These are phyloP conservation scores for Phoxinus phoxinus DNA, from an alignment of 2,113 vertebrate species.

Conservation along the genomic window DNA sequence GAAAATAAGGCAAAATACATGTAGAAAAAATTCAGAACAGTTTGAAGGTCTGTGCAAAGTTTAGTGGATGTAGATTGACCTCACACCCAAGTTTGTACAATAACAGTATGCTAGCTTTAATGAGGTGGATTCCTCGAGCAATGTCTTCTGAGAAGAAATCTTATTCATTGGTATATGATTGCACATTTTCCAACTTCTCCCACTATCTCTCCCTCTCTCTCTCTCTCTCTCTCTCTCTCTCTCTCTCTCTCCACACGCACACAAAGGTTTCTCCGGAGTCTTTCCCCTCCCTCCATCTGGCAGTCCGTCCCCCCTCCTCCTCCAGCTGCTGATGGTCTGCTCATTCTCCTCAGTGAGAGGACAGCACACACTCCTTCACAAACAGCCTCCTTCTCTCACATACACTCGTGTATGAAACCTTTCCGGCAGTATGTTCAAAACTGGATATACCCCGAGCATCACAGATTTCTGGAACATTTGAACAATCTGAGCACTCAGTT, in stretches of 20 bases:
- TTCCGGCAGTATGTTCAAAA: conserved; percentile 28
- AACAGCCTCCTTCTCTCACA: conserved; percentile 35
- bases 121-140: conserved; percentile 2
- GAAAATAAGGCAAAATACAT: not conserved
- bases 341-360: conserved; percentile 61
- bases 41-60: not conserved
- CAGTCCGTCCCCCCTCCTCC: conserved; percentile 62
- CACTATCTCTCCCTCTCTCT: conserved; percentile 33
- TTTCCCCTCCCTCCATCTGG: conserved; percentile 47
- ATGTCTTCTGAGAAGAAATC: conserved; percentile 29
- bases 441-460: conserved; percentile 10
- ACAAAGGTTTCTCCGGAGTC: conserved; percentile 8
- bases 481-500: conserved; percentile 14
- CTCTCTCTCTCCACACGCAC: not conserved
- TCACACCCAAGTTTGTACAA: not conserved
- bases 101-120: not conserved
- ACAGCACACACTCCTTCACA: conserved; percentile 44
- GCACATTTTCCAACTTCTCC: conserved; percentile 34
- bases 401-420: conserved; percentile 13
- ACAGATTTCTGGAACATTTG: conserved; percentile 17
- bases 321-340: conserved; percentile 57
- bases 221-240: not conserved
- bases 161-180: conserved; percentile 35
- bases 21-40: not conserved
- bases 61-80: not conserved